Conservation (phyloP, 2,888 invertebrate genomes). For the Venusia cambrica region DNA sequence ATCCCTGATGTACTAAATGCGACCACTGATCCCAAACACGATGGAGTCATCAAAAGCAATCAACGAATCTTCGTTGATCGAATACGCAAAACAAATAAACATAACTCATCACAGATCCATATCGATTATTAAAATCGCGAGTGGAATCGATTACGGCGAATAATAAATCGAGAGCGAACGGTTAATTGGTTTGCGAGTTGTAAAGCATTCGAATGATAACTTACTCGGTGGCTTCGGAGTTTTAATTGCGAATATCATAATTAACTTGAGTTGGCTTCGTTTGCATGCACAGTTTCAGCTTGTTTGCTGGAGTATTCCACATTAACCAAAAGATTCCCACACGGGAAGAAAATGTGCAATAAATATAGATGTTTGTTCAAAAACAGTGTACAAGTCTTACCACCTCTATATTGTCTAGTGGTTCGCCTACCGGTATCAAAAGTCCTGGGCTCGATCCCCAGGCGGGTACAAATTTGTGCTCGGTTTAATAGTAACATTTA, state of each 20-base stretch:
- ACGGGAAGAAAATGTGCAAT: too few species aligned
- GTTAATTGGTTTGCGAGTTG: slow-evolving; percentile 71
- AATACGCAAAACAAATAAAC: slow-evolving; percentile 68
- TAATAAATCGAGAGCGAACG: slow-evolving; percentile 54
- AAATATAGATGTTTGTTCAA: too few species aligned
- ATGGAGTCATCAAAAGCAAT: slow-evolving; percentile 36
- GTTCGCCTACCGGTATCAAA: too few species aligned
- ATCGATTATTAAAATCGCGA: slow-evolving; percentile 71
- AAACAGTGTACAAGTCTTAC: too few species aligned
- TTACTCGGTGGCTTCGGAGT: slow-evolving; percentile 40
- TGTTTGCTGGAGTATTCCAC: slow-evolving; percentile 17
- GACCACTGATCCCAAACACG: slow-evolving; percentile 14
- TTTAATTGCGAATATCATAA: slow-evolving; percentile 29
- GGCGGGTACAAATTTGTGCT: too few species aligned
- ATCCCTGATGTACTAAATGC: slow-evolving; percentile 1
- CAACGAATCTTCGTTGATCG: slow-evolving; percentile 26
- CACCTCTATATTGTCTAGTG: too few species aligned
- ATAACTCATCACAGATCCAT: slow-evolving; percentile 66
- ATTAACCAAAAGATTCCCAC: slow-evolving; percentile 5
- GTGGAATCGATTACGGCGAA: slow-evolving; percentile 67
- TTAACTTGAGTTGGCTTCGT: slow-evolving; percentile 6
- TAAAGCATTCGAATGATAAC: slow-evolving; percentile 60
- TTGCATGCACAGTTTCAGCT: too few species aligned
- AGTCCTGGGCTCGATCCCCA: too few species aligned
- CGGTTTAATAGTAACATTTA: too few species aligned